These are phyloP conservation scores for Australoheros scitulus DNA, from an alignment of 2,113 vertebrate species.

Conservation along the genomic window DNA sequence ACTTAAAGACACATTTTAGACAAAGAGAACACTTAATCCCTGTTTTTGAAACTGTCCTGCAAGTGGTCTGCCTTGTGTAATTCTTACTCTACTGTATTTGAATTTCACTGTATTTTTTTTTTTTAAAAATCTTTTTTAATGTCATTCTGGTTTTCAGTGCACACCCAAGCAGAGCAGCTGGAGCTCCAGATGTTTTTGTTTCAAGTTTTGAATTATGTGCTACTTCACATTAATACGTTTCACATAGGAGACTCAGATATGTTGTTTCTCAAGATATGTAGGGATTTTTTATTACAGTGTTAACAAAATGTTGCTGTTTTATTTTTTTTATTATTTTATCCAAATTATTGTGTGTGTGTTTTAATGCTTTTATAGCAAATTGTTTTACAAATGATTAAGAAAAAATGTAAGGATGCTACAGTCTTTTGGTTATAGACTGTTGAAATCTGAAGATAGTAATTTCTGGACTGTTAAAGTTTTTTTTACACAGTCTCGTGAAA, in stretches of 20 bases:
- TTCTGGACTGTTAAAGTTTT: neutral
- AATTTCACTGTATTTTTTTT: constrained; percentile 7
- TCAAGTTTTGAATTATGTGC: constrained; percentile 50
- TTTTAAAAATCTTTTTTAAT: constrained; percentile 17
- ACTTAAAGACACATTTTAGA: constrained; percentile 43
- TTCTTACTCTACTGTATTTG: constrained; percentile 27
- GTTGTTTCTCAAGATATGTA: constrained; percentile 12
- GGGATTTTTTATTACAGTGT: neutral
- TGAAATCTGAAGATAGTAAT: neutral
- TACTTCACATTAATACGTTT: constrained; percentile 39
- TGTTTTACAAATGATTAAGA: neutral
- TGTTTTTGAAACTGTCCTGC: constrained; percentile 37
- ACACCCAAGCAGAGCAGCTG: constrained; percentile 44
- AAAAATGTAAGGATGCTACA: neutral
- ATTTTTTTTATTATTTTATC: too few species aligned
- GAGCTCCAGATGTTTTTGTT: constrained; percentile 60
- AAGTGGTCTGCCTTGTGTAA: constrained; percentile 35
- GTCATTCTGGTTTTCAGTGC: constrained; percentile 16
- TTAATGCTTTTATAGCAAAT: neutral
- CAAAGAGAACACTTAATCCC: constrained; percentile 52
- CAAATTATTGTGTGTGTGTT: too few species aligned
- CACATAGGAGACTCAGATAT: constrained; percentile 20
- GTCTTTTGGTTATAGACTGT: neutral
- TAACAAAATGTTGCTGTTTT: neutral
- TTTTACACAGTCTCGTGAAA: neutral